These are phyloP conservation scores for Rhipidura dahli DNA, from an alignment of 2,113 vertebrate species.

Conservation along the genomic window DNA sequence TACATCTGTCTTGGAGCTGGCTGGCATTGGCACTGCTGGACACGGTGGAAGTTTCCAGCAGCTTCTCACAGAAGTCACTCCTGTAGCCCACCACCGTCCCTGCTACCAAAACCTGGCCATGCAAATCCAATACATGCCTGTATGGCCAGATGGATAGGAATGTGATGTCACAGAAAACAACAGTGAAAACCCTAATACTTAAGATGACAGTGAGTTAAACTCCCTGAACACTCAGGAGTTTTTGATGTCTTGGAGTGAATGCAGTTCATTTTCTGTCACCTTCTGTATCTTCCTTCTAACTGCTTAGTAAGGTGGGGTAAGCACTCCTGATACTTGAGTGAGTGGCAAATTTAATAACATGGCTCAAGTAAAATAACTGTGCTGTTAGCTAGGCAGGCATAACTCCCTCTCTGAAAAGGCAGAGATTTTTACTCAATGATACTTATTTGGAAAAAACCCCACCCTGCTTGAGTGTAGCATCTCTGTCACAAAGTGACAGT, in stretches of 20 bases:
- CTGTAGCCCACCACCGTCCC: not conserved
- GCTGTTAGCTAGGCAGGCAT: not conserved
- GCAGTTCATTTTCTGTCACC: not conserved
- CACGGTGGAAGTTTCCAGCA: not conserved
- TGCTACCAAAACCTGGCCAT: not conserved
- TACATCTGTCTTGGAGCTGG: not conserved
- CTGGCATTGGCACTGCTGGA: not conserved
- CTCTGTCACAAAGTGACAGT: not conserved
- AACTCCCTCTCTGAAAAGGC: not conserved
- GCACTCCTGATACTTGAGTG: not conserved
- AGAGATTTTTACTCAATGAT: not conserved
- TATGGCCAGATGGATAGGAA: not conserved
- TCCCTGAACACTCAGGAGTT: not conserved
- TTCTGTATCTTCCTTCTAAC: not conserved
- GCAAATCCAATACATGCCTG: not conserved
- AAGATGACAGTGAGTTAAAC: not conserved
- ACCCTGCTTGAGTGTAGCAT: not conserved
- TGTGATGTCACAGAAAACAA: not conserved
- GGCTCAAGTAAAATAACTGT: not conserved
- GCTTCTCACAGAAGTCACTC: not conserved
- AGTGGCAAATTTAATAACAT: not conserved
- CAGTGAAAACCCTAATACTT: not conserved
- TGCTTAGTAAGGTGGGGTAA: not conserved
- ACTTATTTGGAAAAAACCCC: not conserved
- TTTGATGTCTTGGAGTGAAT: not conserved